These are phyloP conservation scores for Holcopasites calliopsidis DNA, from an alignment of 1,140 invertebrate species.

Conservation along the genomic window DNA sequence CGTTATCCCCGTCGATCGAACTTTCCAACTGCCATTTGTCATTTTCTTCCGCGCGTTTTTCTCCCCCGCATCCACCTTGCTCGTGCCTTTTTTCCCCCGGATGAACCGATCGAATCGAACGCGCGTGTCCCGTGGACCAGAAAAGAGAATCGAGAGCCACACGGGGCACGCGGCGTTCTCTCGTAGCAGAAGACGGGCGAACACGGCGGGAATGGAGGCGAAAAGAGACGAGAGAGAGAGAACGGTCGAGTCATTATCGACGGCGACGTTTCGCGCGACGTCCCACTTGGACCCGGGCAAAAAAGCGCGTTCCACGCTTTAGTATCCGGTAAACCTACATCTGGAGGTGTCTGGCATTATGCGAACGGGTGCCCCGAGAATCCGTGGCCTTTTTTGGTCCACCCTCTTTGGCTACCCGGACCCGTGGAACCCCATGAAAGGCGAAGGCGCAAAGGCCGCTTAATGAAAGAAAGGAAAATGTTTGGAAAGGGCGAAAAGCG, in stretches of 20 bases:
- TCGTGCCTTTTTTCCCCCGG: constrained; percentile 5
- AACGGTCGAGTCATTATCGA: constrained; percentile 33
- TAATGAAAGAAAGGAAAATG: constrained; percentile 63
- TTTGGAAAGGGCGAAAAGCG: constrained; percentile 44
- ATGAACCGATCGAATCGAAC: neutral
- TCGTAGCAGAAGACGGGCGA: neutral
- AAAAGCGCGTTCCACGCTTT: constrained; percentile 47
- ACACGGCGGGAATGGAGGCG: too few relatives aligned
- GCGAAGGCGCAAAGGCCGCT: constrained; percentile 50
- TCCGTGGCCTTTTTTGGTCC: constrained; percentile 56
- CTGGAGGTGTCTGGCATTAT: constrained; percentile 48
- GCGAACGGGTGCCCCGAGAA: constrained; percentile 57
- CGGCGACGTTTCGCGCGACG: constrained; percentile 46
- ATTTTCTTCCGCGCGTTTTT: neutral
- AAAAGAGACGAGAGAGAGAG: neutral
- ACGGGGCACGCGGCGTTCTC: neutral
- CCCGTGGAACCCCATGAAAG: constrained; percentile 49
- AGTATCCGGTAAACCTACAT: constrained; percentile 52
- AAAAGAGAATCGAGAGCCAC: neutral
- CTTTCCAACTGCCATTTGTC: constrained; percentile 24
- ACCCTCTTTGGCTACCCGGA: constrained; percentile 36
- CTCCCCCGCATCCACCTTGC: neutral
- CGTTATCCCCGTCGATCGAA: constrained; percentile 19
- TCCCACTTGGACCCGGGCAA: constrained; percentile 30
- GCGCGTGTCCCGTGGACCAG: neutral